Conservation (phyloP, 2,797 vertebrate species). For the Arremon aurantiirostris region DNA sequence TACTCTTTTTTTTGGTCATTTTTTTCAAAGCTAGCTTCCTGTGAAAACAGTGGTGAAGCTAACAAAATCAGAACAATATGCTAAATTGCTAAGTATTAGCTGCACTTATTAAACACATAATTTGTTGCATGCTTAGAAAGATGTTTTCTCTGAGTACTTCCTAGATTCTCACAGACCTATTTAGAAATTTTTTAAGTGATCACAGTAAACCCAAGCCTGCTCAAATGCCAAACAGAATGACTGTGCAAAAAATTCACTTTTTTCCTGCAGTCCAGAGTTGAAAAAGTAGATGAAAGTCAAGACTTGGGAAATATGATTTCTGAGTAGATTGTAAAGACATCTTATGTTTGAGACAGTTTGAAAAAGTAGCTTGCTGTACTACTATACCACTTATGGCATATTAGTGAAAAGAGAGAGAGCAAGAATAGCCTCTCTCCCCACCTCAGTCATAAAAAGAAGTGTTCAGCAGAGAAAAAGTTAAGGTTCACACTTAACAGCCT, state of each 20-base stretch:
- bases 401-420: not conserved
- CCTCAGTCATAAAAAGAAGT: not conserved
- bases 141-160: not conserved
- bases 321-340: not conserved
- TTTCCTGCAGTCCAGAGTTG: not conserved
- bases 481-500: not conserved
- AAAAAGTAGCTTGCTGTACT: not conserved
- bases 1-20: not conserved
- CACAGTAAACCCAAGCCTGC: not conserved
- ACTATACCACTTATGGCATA: not conserved
- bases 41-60: not conserved
- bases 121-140: not conserved
- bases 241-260: not conserved
- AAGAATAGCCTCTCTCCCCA: not conserved
- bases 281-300: not conserved
- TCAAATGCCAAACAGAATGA: not conserved
- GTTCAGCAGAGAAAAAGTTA: not conserved
- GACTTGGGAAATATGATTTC: not conserved
- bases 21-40: not conserved
- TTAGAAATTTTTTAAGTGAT: not conserved
- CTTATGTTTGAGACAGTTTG: not conserved
- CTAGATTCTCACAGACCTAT: not conserved
- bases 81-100: not conserved
- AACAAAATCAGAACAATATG: not conserved
- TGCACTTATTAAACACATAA: not conserved